phyloP scores from a whole-genome alignment of 1,140 invertebrate species.

The Drosophila auraria region DNA sequence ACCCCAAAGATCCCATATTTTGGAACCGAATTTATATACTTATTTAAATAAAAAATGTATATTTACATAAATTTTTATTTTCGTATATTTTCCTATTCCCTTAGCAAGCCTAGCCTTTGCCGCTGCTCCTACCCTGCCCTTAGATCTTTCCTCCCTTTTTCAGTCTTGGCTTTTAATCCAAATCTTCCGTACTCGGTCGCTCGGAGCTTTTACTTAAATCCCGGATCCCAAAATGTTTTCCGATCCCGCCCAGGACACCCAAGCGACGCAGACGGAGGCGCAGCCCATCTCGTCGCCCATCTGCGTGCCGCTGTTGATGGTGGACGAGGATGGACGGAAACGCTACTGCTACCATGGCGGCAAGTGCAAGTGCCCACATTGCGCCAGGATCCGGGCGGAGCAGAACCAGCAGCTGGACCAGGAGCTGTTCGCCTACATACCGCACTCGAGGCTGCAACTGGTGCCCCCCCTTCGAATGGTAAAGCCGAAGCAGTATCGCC shows the following conservation, averaged over 20 bases:
- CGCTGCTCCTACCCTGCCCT: not conserved
- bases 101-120: slow-evolving; percentile 3
- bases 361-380: slow-evolving; percentile 57
- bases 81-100: not conserved
- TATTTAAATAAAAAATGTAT: too few species aligned
- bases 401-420: slow-evolving; percentile 44
- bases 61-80: not conserved
- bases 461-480: slow-evolving; percentile 48
- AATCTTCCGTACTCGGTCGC: slow-evolving; percentile 5
- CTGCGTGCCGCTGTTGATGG: slow-evolving; percentile 58
- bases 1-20: too few species aligned
- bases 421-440: slow-evolving; percentile 44
- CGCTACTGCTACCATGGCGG: slow-evolving; percentile 73
- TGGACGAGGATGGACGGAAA: slow-evolving; percentile 61
- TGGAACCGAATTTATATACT: too few species aligned
- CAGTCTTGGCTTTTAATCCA: not conserved
- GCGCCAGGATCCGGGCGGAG: slow-evolving; percentile 26
- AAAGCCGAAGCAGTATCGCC: slow-evolving; percentile 49
- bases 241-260: slow-evolving; percentile 23
- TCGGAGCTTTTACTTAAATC: not conserved
- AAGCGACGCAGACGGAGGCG: slow-evolving; percentile 53
- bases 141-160: not conserved
- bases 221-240: slow-evolving; percentile 42
- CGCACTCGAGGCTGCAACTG: slow-evolving; percentile 34
- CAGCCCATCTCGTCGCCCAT: slow-evolving; percentile 18